Evolutionary conservation across 2,113 vertebrate genomes (phyloP), one percentile per base, ranked within the genome.

Genomic region (Catharus bicknelli): DNA sequence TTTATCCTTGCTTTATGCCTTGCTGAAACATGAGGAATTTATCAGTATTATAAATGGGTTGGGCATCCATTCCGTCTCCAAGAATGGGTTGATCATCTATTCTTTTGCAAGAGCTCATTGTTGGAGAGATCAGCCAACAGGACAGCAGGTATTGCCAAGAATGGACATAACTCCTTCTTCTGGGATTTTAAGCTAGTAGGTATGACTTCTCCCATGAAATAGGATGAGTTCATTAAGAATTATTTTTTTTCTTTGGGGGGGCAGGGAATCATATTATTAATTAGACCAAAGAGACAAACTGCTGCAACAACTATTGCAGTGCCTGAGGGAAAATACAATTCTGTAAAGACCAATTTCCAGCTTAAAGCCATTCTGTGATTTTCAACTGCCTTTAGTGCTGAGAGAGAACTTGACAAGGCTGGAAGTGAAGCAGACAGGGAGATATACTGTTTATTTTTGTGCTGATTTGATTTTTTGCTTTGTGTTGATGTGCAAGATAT

Each of bases 401-500:
- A 26, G 25, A 82, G 42, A 72, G 27, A 93, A 25, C 7, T 69
- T 90, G 54, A 90, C 36, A 84, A 40, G 16, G 7, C 18, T 82
- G 40, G 57, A 78, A 66, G 36, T 64, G 40, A 90, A 81, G 32
- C 23, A 86, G 40, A 55, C 2, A 8, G 21, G 21, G 32, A 85
- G 85, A 79, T 83, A 48, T 20, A 22, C 11, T 58, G 26, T 66
- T 86, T 82, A 73, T 69, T 90, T 88, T 88, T 50, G 19, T 76
- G 29, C 38, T 80, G 70, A 79, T 86, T 76, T 83, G 36, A 57
- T 76, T 80, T 87, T 93, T 88, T 85, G 3, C 25, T 86, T 91
- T 83, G 29, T 73, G 21, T 50, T 66, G 40, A 38, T 83, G 27
- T 45, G 13, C 40, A 76, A 85, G 40, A 86, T 77, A 66, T 0